Evolutionary conservation across 1,140 invertebrate genomes (phyloP).

Genomic region (Drosophila pectinifera): DNA sequence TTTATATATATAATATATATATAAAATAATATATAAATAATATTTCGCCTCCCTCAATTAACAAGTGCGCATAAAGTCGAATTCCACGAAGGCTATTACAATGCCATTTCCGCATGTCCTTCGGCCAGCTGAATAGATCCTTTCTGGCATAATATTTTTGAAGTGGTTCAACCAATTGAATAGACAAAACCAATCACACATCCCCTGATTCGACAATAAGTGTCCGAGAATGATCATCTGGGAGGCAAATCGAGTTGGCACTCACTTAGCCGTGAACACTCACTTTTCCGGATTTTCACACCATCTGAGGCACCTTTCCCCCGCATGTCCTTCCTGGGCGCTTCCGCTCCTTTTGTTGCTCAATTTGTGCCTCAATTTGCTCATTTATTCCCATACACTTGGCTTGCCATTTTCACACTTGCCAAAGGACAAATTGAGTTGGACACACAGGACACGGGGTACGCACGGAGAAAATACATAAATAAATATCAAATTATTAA

Average conservation of each 20-base stretch:
- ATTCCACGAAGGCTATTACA: not conserved
- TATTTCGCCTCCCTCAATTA: no score
- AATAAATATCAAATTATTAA: not conserved
- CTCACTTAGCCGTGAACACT: slow-evolving; percentile 38
- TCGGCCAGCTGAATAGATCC: not conserved
- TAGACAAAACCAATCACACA: slow-evolving; percentile 41
- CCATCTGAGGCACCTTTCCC: slow-evolving; percentile 34
- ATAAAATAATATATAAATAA: no score
- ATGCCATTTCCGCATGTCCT: not conserved
- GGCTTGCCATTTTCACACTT: slow-evolving; percentile 42
- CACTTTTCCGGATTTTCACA: slow-evolving; percentile 30
- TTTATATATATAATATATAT: no score
- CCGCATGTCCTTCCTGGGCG: slow-evolving; percentile 8
- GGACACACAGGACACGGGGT: not conserved
- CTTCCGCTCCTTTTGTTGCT: slow-evolving; percentile 30
- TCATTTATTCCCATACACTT: slow-evolving; percentile 57
- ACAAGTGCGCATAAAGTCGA: not conserved
- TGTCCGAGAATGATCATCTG: slow-evolving; percentile 28
- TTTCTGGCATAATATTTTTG: slow-evolving; percentile 18
- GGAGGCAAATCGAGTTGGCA: slow-evolving; percentile 26
- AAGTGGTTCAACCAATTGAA: slow-evolving; percentile 41
- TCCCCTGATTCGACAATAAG: slow-evolving; percentile 23
- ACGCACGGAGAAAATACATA: slow-evolving; percentile 4
- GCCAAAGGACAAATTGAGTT: slow-evolving; percentile 30
- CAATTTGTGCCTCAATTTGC: slow-evolving; percentile 53